A percentile compares a stretch with the other conserved stretches of the same genome.
Evolutionary conservation across 2,797 vertebrate genomes (phyloP).

Genomic region (Syngnathus rostellatus): DNA sequence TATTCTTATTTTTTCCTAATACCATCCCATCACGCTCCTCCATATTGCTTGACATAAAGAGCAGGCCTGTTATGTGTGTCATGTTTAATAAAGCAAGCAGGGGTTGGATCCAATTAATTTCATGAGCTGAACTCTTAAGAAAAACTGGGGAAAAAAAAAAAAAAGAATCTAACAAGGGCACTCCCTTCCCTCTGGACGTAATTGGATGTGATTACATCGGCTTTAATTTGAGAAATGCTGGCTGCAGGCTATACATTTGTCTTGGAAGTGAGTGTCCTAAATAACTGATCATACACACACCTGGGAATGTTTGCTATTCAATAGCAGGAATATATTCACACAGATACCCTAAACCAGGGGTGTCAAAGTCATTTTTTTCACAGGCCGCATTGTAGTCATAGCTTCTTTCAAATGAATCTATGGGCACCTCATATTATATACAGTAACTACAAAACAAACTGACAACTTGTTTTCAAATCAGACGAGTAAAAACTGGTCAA

Average conservation of each 20-base stretch:
- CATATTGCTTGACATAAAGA: constrained; percentile 59
- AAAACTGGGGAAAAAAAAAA: constrained; percentile 34
- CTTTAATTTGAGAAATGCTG: constrained; percentile 66
- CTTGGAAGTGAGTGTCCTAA: constrained; percentile 26
- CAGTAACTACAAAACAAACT: no score
- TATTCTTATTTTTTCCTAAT: constrained; percentile 52
- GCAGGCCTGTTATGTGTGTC: constrained; percentile 70
- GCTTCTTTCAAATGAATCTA: no score
- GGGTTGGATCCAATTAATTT: constrained; percentile 80
- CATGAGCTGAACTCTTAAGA: constrained; percentile 70
- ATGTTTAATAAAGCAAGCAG: constrained; percentile 72
- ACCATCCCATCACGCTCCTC: constrained; percentile 20
- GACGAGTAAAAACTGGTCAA: no score
- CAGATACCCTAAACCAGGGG: not conserved
- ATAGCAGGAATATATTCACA: not conserved
- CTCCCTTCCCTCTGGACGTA: constrained; percentile 64
- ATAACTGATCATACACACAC: constrained; percentile 16
- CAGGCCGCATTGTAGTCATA: no score
- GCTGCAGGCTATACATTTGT: constrained; percentile 42
- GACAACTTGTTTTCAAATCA: no score
- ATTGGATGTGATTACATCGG: constrained; percentile 72
- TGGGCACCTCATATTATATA: no score
- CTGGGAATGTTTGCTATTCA: constrained; percentile 20
- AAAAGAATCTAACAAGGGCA: constrained; percentile 57
- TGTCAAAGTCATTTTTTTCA: no score